phyloP scores from a whole-genome alignment of 2,888 invertebrate species.

The Acleris emargana region DNA sequence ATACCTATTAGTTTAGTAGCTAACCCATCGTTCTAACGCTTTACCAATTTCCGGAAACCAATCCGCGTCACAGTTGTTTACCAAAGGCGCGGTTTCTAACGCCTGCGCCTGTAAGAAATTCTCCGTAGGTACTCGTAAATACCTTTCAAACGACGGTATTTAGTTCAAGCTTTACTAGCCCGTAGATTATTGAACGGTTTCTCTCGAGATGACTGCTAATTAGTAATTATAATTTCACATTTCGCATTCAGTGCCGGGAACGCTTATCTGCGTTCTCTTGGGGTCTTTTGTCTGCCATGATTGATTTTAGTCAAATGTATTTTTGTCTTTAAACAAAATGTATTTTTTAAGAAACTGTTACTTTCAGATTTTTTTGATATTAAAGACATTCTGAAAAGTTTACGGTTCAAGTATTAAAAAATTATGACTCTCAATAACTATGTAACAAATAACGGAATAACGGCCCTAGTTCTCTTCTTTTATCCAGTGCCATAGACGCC shows the following conservation, averaged over 20 bases:
- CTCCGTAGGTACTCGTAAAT: not conserved
- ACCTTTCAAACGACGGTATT: slow-evolving; percentile 1
- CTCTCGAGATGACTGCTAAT: not conserved
- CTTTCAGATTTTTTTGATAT: no score
- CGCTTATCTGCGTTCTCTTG: no score
- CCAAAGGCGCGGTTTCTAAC: slow-evolving; percentile 1
- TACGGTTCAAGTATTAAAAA: no score
- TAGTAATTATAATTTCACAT: slow-evolving; percentile 3
- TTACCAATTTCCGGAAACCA: not conserved
- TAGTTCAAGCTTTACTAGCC: not conserved
- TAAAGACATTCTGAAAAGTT: no score
- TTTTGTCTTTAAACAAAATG: no score
- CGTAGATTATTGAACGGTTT: not conserved
- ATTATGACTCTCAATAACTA: no score
- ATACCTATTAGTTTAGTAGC: not conserved
- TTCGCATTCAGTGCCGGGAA: no score
- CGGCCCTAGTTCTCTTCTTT: no score
- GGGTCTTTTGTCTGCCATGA: no score
- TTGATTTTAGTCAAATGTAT: no score
- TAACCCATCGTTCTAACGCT: not conserved
- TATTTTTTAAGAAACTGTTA: no score
- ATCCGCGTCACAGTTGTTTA: not conserved
- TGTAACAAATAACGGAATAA: no score
- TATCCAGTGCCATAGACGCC: not conserved
- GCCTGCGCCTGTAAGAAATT: not conserved